These are phyloP conservation scores for Nomada fucata DNA, from an alignment of 2,888 invertebrate genomes.

Conservation along the genomic window DNA sequence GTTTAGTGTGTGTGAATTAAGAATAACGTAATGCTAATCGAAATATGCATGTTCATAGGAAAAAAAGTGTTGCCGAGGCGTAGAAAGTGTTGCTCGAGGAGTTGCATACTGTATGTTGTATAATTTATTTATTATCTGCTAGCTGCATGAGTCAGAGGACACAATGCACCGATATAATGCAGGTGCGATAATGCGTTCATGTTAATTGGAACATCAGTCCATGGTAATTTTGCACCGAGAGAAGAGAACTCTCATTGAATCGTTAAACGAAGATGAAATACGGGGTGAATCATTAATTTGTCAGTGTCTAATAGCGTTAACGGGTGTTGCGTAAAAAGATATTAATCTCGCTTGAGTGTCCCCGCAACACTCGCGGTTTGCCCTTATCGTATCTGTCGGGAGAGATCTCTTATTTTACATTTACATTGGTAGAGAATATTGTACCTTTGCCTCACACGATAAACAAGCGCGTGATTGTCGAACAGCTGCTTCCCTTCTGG, in stretches of 20 bases:
- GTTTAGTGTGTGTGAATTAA: not conserved
- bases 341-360: not conserved
- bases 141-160: not conserved
- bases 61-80: not conserved
- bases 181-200: not conserved
- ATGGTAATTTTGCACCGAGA: no score
- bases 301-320: no score
- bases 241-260: not conserved
- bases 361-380: not conserved
- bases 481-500: constrained; percentile 73
- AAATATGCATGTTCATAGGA: not conserved
- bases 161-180: not conserved
- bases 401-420: not conserved
- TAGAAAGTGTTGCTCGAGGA: constrained; percentile 18
- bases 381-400: not conserved
- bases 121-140: not conserved
- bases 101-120: constrained; percentile 12
- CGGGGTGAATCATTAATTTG: not conserved
- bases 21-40: not conserved
- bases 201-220: not conserved
- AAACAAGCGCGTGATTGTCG: constrained; percentile 80
- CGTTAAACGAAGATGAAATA: not conserved
- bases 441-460: constrained; percentile 79
- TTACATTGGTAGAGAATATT: not conserved
- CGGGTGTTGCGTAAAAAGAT: not conserved